Conservation (phyloP, 2,888 invertebrate genomes). For the Mesoligia furuncula region DNA sequence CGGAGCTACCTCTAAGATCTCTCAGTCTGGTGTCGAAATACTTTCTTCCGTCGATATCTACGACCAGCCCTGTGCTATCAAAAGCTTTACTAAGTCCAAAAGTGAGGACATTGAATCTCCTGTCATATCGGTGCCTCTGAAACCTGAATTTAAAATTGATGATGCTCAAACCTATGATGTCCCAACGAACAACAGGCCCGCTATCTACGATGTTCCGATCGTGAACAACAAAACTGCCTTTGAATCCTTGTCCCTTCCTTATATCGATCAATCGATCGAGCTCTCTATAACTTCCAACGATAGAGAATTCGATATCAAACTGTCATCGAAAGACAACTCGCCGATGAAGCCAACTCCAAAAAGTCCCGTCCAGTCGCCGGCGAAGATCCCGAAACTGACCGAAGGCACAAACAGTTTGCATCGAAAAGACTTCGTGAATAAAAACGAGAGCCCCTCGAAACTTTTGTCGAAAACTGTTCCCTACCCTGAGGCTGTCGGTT, state of each 20-base stretch:
- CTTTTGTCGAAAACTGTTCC: slow-evolving; percentile 80
- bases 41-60: slow-evolving; percentile 87
- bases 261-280: slow-evolving; percentile 88
- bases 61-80: slow-evolving; percentile 81
- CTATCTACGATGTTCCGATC: slow-evolving; percentile 87
- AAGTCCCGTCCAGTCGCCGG: slow-evolving; percentile 76
- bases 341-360: slow-evolving; percentile 79
- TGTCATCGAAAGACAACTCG: slow-evolving; percentile 84
- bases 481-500: slow-evolving; percentile 84
- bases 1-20: slow-evolving; percentile 88
- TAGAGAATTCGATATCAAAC: slow-evolving; percentile 88
- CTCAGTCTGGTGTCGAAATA: slow-evolving; percentile 87
- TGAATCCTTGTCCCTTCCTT: slow-evolving; percentile 86
- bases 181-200: slow-evolving; percentile 85
- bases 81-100: slow-evolving; percentile 72
- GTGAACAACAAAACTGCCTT: slow-evolving; percentile 85
- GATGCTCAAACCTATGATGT: slow-evolving; percentile 85
- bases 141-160: slow-evolving; percentile 83
- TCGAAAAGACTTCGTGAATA: slow-evolving; percentile 80
- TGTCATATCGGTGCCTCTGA: slow-evolving; percentile 66
- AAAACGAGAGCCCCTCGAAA: slow-evolving; percentile 77
- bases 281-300: slow-evolving; percentile 87
- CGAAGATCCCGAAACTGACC: slow-evolving; percentile 77
- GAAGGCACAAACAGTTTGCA: slow-evolving; percentile 84
- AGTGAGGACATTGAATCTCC: slow-evolving; percentile 73